Conservation (phyloP, 2,888 invertebrate species). For the Drosophila stalkeri region DNA sequence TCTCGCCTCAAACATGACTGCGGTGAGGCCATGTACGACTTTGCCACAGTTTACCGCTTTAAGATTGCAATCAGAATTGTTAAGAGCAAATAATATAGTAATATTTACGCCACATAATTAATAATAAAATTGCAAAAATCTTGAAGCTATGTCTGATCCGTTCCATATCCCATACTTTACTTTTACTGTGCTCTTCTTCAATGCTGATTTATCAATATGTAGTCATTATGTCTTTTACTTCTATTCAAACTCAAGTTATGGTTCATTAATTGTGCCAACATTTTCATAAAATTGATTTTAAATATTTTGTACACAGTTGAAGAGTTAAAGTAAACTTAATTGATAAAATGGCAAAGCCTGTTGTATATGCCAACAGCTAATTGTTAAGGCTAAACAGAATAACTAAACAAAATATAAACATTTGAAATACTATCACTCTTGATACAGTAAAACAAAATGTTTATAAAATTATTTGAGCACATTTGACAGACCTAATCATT, state of each 20-base stretch:
- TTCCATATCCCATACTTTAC: background rate
- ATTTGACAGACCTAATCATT: too few species aligned
- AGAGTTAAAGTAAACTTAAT: too few species aligned
- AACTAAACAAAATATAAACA: too few species aligned
- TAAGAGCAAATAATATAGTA: background rate
- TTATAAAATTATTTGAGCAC: too few species aligned
- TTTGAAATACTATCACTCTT: too few species aligned
- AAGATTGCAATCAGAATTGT: constrained; percentile 20
- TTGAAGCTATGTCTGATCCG: background rate
- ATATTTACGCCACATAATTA: background rate
- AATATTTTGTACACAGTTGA: too few species aligned
- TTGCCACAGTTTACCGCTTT: constrained; percentile 9
- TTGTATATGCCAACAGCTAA: too few species aligned
- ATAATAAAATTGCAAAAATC: background rate
- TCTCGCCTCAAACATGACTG: constrained; percentile 8
- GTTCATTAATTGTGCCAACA: background rate
- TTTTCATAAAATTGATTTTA: background rate
- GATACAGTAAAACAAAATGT: too few species aligned
- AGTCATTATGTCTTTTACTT: too few species aligned
- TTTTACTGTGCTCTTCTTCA: background rate
- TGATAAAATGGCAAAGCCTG: too few species aligned
- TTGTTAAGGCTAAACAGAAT: too few species aligned
- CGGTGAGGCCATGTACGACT: background rate
- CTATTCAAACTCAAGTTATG: too few species aligned
- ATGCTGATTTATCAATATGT: background rate